Base-by-base conservation (phyloP, 2,113 vertebrate species). In the Furnarius figulus region DNA sequence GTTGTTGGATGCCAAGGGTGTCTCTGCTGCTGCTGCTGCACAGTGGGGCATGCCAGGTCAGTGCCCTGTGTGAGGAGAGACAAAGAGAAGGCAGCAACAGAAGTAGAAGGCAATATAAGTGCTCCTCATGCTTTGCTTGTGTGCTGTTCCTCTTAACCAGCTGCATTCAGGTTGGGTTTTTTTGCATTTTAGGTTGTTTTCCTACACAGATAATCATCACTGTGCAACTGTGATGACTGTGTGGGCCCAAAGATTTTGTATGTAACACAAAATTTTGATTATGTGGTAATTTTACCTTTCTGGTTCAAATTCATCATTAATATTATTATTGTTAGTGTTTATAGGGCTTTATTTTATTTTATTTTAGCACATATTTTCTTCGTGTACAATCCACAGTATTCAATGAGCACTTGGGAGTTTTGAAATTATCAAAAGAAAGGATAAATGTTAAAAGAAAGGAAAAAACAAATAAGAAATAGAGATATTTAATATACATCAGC, bases 401-500 rank as follows among this genome's bases (percentile, higher is more conserved):
- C 46, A 37, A 11, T 9, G n/a, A 53, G 21, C 24, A 37, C 55
- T 28, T 66, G 5, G 35, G 23, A 12, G 30, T 87, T 73, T 31
- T n/a, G 46, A 76, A 76, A 80, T 42, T 39, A n/a, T 39, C 17
- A 12, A 40, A 87, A 63, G 30, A 78, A 78, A 11, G 30, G 20
- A 31, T 16, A 65, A 59, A 31, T 66, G 10, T 44, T 77, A 71
- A 80, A 82, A 76, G 62, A 70, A 91, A 59, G 30, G 33, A n/a
- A 3, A 22, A 88, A 88, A 88, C 46, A 74, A 79, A 22, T 31
- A 85, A 58, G 44, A 93, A 94, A 82, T 49, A n/a, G 37, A 89
- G 65, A 92, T 90, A 85, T 83, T 96, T 80, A 71, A 72, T 95
- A 72, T 42, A 96, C 67, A 75, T 77, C 20, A 75, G 46, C 59